Percentiles rank a stretch among this genome's conserved stretches.
Evolutionary conservation across 1,140 invertebrate genomes (phyloP).

Genomic region (Steinernema khuongi): DNA sequence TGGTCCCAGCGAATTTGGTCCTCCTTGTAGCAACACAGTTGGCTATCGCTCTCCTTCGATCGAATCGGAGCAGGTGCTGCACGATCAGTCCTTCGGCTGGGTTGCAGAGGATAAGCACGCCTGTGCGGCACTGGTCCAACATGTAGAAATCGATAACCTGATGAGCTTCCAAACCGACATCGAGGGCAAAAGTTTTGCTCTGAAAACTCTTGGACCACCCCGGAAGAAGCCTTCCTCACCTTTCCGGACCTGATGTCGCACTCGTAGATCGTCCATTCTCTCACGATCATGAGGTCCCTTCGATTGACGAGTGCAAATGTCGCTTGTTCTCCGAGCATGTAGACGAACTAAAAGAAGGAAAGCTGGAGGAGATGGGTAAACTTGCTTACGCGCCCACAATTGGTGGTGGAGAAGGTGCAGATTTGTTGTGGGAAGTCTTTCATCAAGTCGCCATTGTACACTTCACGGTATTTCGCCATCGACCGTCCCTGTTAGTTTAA

Average conservation of each 20-base stretch:
- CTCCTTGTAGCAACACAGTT: background rate
- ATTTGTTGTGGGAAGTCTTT: background rate
- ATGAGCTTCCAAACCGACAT: background rate
- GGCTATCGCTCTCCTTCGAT: background rate
- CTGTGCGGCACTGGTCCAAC: background rate
- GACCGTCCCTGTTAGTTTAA: background rate
- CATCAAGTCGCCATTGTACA: background rate
- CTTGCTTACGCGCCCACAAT: background rate
- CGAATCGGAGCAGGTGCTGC: background rate
- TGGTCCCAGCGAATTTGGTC: background rate
- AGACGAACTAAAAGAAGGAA: background rate
- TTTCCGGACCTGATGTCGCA: background rate
- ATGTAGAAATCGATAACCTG: background rate
- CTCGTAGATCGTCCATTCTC: background rate
- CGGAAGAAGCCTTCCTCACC: background rate
- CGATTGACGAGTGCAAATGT: background rate
- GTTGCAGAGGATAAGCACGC: background rate
- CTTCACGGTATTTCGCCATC: background rate
- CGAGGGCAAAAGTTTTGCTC: background rate
- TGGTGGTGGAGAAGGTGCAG: background rate
- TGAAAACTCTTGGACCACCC: background rate
- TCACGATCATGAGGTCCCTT: background rate
- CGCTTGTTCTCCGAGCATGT: background rate
- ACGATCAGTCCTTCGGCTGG: background rate
- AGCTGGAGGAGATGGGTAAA: background rate